A percentile compares a stretch with the other conserved stretches of the same genome.
Evolutionary conservation across 2,113 vertebrate genomes (phyloP).

Genomic region (Hippolais icterina): DNA sequence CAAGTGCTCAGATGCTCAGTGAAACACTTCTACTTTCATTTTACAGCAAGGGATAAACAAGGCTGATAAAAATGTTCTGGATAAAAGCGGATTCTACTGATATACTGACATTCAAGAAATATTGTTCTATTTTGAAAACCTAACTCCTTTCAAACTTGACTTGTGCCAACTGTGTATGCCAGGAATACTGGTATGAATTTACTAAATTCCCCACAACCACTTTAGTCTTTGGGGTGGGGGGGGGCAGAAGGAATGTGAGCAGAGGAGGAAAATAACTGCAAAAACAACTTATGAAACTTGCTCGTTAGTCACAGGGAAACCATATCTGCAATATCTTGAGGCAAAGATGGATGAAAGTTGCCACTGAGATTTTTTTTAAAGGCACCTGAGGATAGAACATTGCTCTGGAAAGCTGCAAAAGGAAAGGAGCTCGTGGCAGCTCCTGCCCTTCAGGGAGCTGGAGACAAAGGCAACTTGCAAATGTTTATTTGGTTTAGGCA

Average conservation of each 20-base stretch:
- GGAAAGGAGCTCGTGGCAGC: too few species aligned
- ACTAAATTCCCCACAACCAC: not conserved
- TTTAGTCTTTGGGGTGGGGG: not conserved
- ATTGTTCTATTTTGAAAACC: not conserved
- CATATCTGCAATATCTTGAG: not conserved
- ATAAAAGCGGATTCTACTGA: not conserved
- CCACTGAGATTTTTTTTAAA: not conserved
- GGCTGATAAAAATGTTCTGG: not conserved
- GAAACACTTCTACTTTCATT: not conserved
- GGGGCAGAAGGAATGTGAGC: not conserved
- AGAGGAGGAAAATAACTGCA: not conserved
- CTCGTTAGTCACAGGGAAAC: not conserved
- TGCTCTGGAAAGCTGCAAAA: not conserved
- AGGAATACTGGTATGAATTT: not conserved
- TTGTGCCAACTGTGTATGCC: not conserved
- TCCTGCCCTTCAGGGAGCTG: not conserved
- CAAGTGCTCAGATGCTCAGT: not conserved
- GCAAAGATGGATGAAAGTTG: not conserved
- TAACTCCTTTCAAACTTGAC: not conserved
- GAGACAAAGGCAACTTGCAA: not conserved
- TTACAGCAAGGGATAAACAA: not conserved
- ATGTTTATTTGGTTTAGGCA: not conserved
- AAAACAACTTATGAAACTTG: not conserved
- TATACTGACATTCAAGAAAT: not conserved
- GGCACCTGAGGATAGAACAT: not conserved